phyloP scores from a whole-genome alignment of 2,113 vertebrate species.

The Pollimyrus isidori region DNA sequence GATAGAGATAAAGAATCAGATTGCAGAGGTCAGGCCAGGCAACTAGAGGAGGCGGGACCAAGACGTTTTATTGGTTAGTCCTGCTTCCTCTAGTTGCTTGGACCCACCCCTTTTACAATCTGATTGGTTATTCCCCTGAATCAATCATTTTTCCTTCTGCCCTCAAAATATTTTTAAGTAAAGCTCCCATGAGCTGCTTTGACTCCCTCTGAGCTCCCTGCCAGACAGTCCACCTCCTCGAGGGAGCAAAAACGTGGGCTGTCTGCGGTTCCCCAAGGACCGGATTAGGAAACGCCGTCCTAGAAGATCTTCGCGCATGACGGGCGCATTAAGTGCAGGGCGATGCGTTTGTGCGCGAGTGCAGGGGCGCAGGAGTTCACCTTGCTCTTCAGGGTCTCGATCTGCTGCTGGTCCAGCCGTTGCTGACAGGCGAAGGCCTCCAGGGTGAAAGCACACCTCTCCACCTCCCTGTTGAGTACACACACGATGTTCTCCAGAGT shows the following conservation, averaged over 20 bases:
- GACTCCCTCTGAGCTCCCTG: background rate
- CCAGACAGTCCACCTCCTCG: background rate
- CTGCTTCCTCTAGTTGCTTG: no score
- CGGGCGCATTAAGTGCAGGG: no score
- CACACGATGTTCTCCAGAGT: slow-evolving; percentile 87
- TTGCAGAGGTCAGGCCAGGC: no score
- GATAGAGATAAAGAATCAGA: no score
- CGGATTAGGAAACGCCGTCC: background rate
- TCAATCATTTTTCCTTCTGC: no score
- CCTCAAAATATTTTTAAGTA: no score
- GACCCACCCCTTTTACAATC: no score
- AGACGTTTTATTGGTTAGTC: no score
- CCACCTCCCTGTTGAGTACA: slow-evolving; percentile 85
- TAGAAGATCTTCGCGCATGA: background rate
- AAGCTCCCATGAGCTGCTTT: no score
- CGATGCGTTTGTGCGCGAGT: background rate
- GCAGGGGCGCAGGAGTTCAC: slow-evolving; percentile 33
- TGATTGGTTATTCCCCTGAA: no score
- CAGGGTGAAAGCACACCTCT: slow-evolving; percentile 63
- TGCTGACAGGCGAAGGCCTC: slow-evolving; percentile 77
- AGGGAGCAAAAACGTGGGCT: background rate
- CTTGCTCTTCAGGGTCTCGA: slow-evolving; percentile 72
- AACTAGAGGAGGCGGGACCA: no score
- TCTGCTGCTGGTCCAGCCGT: slow-evolving; percentile 78
- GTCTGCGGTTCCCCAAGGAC: background rate